Conservation (phyloP, 2,888 invertebrate species). For the Nymphalis urticae region DNA sequence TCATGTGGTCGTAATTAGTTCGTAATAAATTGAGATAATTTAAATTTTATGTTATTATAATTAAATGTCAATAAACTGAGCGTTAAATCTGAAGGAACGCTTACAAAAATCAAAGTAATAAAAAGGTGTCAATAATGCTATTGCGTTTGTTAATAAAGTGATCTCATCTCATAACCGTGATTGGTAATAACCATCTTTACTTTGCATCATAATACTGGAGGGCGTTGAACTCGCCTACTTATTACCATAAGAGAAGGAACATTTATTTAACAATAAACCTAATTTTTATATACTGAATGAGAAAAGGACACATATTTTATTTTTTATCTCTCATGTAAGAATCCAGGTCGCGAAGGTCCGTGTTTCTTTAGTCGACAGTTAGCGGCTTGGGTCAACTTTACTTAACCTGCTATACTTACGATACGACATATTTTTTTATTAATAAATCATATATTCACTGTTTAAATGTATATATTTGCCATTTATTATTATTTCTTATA, state of each 20-base stretch:
- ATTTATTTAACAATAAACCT: slow-evolving; percentile 38
- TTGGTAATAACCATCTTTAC: slow-evolving; percentile 35
- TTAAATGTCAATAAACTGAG: not conserved
- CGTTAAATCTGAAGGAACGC: not conserved
- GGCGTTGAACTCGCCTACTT: slow-evolving; percentile 40
- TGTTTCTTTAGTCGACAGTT: slow-evolving; percentile 23
- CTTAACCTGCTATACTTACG: slow-evolving; percentile 12
- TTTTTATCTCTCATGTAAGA: slow-evolving; percentile 24
- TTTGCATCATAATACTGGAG: slow-evolving; percentile 30
- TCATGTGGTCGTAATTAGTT: not conserved
- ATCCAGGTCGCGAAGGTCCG: slow-evolving; percentile 20
- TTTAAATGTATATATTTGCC: too few species aligned
- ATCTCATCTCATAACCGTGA: slow-evolving; percentile 36
- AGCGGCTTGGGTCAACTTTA: slow-evolving; percentile 13
- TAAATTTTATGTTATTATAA: not conserved
- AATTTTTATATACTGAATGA: slow-evolving; percentile 36
- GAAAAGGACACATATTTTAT: slow-evolving; percentile 29
- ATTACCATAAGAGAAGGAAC: slow-evolving; percentile 31
- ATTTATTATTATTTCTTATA: too few species aligned
- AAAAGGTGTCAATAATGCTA: slow-evolving; percentile 30
- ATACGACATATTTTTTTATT: not conserved
- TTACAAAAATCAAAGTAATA: slow-evolving; percentile 3
- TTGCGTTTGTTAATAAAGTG: slow-evolving; percentile 33
- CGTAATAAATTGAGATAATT: not conserved
- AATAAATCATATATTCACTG: not conserved